These are phyloP conservation scores for Pachypanchax playfairii DNA, from an alignment of 2,113 vertebrate genomes.

Conservation along the genomic window DNA sequence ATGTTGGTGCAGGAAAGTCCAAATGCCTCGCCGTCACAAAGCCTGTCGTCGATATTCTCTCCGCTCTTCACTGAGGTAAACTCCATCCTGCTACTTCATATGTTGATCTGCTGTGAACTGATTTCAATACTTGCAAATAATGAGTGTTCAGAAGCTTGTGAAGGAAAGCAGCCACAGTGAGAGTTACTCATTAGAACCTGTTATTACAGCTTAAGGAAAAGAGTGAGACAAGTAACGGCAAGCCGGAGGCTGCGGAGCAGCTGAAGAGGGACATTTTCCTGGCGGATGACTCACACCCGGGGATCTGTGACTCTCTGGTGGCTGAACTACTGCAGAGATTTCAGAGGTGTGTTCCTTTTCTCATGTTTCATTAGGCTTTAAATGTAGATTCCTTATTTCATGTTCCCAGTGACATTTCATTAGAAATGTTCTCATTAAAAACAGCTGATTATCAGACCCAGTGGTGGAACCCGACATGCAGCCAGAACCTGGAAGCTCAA, in stretches of 20 bases:
- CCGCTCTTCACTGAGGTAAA: conserved; percentile 95
- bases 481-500: no score
- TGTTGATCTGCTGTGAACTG: no score
- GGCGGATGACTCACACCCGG: conserved; percentile 91
- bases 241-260: conserved; percentile 87
- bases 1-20: conserved; percentile 83
- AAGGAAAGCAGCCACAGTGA: no score
- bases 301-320: conserved; percentile 93
- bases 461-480: no score
- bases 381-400: no score
- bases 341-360: conserved; percentile 92
- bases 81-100: no score
- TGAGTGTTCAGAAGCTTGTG: no score
- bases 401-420: no score
- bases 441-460: no score
- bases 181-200: background rate
- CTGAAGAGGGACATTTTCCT: conserved; percentile 88
- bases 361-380: no score
- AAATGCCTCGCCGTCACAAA: conserved; percentile 90
- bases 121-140: no score
- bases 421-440: no score
- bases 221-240: conserved; percentile 84
- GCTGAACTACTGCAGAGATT: conserved; percentile 91
- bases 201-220: conserved; percentile 87
- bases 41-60: conserved; percentile 90